Percentiles rank a stretch among this genome's conserved stretches.
phyloP scores from a whole-genome alignment of 30 jellyfish, hydroid and myxozoan genomes.

The Thelohanellus kitauei region DNA sequence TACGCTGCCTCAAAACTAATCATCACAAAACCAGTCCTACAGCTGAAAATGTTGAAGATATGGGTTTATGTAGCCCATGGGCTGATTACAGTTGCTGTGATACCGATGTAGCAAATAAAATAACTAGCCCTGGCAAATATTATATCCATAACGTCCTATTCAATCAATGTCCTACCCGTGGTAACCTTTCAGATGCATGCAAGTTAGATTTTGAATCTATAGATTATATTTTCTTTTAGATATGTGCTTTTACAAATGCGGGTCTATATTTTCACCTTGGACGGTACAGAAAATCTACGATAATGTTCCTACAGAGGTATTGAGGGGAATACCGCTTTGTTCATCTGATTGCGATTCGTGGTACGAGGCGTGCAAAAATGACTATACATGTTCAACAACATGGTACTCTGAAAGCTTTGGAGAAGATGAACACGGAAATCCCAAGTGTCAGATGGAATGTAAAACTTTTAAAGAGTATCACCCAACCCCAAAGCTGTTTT shows the following conservation, averaged over 20 bases:
- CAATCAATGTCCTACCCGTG: no score
- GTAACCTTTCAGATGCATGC: no score
- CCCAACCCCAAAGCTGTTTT: slow-evolving; percentile 18
- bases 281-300: slow-evolving; percentile 12
- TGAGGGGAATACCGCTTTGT: slow-evolving; percentile 32
- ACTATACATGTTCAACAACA: slow-evolving; percentile 50
- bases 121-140: no score
- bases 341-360: slow-evolving; percentile 41
- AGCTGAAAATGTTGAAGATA: no score
- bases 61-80: no score
- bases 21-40: no score
- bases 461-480: slow-evolving; percentile 34
- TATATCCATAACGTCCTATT: no score
- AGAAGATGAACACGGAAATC: slow-evolving; percentile 22
- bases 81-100: no score
- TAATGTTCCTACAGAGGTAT: slow-evolving; percentile 29
- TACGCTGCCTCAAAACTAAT: no score
- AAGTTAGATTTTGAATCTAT: no score
- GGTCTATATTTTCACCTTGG: slow-evolving; percentile 78
- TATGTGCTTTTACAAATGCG: slow-evolving; percentile 72
- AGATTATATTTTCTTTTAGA: slow-evolving; percentile 26
- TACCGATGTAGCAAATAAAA: no score
- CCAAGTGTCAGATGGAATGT: slow-evolving; percentile 62
- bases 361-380: slow-evolving; percentile 45
- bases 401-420: slow-evolving; percentile 66